Evolutionary conservation across 1,140 invertebrate species (phyloP), one percentile per base, ranked within the genome.

Genomic region (Pissodes strobi): DNA sequence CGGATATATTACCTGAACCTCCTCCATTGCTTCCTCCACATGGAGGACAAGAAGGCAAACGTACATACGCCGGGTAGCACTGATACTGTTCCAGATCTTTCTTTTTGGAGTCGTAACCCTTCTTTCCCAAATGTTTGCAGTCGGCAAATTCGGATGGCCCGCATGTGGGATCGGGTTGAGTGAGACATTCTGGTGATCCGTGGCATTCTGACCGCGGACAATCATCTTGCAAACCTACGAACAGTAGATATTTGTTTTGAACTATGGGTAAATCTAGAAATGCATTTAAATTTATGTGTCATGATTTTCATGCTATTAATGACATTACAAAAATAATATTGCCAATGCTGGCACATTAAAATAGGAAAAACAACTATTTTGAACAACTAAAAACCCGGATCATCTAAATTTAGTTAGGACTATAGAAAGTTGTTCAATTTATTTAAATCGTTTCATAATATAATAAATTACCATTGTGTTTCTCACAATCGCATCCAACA

Each of bases 401-500:
- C n/a, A n/a, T n/a, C n/a, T n/a, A n/a, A n/a, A n/a, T n/a, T n/a
- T n/a, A n/a, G n/a, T n/a, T n/a, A n/a, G n/a, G n/a, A n/a, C n/a
- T n/a, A 9, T n/a, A n/a, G n/a, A n/a, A 34, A 6, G 6, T 13
- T 39, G 4, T 39, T 39, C 4, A 39, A 17, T 13, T 5, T 39
- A 13, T 39, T 39, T 39, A 4, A 39, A 39, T 39, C n/a, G n/a
- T 39, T 39, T n/a, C 3, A 39, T 17, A 6, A 39, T n/a, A 39
- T 13, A 39, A 41, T 13, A 6, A 22, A 6, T 23, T 64, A 0
- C 89, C 89, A 76, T 91, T 90, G n/a, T 87, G 82, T 69, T 86
- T 88, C 45, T 88, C 85, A 69, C 89, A 91, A 60, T 89, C 84
- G 68, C 89, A 91, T 53, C 84, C 85, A 55, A 84, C 84, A 65